Conservation (phyloP, 1,140 invertebrate genomes). For the Chionoecetes opilio region DNA sequence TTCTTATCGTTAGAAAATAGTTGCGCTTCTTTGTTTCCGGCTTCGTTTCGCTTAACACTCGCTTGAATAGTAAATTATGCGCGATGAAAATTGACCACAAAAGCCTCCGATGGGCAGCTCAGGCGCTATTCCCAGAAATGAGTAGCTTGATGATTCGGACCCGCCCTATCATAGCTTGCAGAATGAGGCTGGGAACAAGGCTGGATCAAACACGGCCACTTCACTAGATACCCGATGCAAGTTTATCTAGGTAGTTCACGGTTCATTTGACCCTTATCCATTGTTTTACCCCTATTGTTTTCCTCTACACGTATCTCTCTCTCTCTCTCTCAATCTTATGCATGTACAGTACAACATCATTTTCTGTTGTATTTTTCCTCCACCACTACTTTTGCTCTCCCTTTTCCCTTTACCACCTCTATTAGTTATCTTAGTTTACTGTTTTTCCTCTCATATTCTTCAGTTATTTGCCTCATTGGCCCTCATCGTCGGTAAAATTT, state of each 20-base stretch:
- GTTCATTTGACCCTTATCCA: no score
- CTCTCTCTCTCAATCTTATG: background rate
- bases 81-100: background rate
- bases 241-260: background rate
- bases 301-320: background rate
- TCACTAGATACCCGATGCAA: background rate
- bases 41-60: no score
- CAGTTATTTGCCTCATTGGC: no score
- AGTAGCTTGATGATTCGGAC: background rate
- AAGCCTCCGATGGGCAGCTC: background rate
- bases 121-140: background rate
- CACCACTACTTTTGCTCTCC: background rate
- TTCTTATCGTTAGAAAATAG: no score
- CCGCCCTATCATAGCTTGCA: no score
- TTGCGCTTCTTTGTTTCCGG: no score
- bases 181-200: background rate
- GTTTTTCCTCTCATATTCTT: no score
- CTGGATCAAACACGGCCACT: background rate
- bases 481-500: no score
- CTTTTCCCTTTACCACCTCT: background rate
- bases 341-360: no score
- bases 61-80: no score
- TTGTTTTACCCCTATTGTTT: background rate
- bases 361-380: background rate
- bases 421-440: no score